phyloP scores from a whole-genome alignment of 1,140 invertebrate genomes.

The Belonocnema kinseyi region DNA sequence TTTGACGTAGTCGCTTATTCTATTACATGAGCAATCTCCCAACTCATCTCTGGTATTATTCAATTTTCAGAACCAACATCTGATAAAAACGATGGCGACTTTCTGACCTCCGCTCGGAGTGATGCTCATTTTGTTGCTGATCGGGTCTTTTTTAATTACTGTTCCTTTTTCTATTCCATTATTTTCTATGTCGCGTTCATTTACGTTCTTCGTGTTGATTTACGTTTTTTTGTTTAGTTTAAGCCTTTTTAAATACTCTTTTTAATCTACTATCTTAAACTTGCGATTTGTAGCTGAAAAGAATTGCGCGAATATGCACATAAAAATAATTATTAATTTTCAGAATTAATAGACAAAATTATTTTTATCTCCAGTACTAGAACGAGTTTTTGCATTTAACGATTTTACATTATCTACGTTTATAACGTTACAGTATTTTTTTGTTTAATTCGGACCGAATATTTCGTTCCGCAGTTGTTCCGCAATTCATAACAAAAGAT shows the following conservation, averaged over 20 bases:
- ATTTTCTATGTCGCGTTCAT: no score
- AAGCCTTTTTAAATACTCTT: not conserved
- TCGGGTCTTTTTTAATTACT: conserved; percentile 51
- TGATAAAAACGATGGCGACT: conserved; percentile 73
- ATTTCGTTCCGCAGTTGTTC: no score
- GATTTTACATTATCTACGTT: no score
- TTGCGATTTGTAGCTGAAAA: conserved; percentile 68
- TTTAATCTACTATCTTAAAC: conserved; percentile 32
- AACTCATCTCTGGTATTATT: no score
- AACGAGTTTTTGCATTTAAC: not conserved
- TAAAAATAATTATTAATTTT: conserved; percentile 1
- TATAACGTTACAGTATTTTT: no score
- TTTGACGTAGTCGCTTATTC: no score
- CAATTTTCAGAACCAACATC: conserved; percentile 67
- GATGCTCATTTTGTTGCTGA: conserved; percentile 64
- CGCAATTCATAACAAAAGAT: no score
- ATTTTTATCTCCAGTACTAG: not conserved
- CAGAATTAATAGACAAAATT: not conserved
- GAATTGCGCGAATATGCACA: conserved; percentile 73
- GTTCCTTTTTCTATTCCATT: no score
- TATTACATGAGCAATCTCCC: no score
- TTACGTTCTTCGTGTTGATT: no score
- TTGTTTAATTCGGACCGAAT: no score
- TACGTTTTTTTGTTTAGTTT: no score
- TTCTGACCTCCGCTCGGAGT: conserved; percentile 71